Evolutionary conservation across 2,113 vertebrate genomes (phyloP).

Genomic region (Pagrus major): DNA sequence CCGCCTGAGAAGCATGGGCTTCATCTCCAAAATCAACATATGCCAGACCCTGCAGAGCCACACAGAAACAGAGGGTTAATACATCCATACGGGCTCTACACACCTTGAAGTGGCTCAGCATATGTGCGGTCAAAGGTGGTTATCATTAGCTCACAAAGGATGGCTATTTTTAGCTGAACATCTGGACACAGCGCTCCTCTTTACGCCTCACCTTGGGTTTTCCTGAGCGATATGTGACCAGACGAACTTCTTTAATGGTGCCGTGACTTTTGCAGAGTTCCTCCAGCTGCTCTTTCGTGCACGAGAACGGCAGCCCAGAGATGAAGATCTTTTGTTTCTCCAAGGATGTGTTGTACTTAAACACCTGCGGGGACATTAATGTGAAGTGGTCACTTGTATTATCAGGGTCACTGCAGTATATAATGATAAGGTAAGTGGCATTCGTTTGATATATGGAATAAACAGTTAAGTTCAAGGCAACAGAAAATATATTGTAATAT

Average conservation of each 20-base stretch:
- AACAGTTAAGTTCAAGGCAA: not conserved
- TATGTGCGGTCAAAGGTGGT: not conserved
- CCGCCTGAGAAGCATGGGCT: slow-evolving; percentile 92
- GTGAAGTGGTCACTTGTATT: not conserved
- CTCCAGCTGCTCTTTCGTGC: slow-evolving; percentile 92
- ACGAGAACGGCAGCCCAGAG: slow-evolving; percentile 93
- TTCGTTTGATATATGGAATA: no score
- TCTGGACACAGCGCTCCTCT: not conserved
- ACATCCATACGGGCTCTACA: not conserved
- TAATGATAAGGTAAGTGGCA: no score
- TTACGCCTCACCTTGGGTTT: slow-evolving; percentile 91
- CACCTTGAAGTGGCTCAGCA: not conserved
- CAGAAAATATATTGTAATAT: not conserved
- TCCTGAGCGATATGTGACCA: slow-evolving; percentile 96
- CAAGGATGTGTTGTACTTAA: slow-evolving; percentile 92
- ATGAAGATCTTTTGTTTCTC: slow-evolving; percentile 98
- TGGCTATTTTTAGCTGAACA: not conserved
- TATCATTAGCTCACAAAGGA: not conserved
- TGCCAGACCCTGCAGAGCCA: slow-evolving; percentile 90
- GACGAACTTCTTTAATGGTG: slow-evolving; percentile 89
- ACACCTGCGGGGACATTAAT: slow-evolving; percentile 84
- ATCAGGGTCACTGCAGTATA: not conserved
- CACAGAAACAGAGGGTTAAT: not conserved
- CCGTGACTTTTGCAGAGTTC: slow-evolving; percentile 91
- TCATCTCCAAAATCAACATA: slow-evolving; percentile 96